Conservation (phyloP, 2,888 invertebrate genomes). For the Nomada ruficornis region DNA sequence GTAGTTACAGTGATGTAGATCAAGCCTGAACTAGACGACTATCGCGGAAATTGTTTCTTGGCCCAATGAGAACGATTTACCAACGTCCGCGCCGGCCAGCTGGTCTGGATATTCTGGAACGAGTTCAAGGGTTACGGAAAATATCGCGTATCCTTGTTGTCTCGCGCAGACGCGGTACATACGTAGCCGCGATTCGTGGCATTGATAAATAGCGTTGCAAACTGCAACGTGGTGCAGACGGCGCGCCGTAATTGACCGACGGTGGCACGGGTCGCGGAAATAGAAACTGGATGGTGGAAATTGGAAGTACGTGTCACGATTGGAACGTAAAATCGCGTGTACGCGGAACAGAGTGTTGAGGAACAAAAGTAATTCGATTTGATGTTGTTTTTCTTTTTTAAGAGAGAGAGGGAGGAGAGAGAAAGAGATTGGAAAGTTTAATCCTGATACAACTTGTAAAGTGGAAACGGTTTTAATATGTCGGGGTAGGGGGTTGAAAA, state of each 20-base stretch:
- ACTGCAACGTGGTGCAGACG: conserved; percentile 39
- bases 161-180: conserved; percentile 54
- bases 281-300: conserved; percentile 43
- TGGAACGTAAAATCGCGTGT: neutral
- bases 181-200: conserved; percentile 48
- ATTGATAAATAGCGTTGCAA: conserved; percentile 53
- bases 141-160: conserved; percentile 50
- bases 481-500: no score
- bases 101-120: conserved; percentile 40
- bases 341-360: neutral
- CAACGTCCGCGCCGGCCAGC: conserved; percentile 37
- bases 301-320: conserved; percentile 18
- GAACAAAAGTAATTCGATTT: conserved; percentile 2
- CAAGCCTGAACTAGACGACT: neutral
- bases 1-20: neutral
- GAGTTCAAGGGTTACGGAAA: conserved; percentile 53
- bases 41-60: conserved; percentile 33
- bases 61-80: conserved; percentile 43
- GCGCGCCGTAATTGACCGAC: conserved; percentile 45
- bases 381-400: neutral
- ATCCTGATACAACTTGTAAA: no score
- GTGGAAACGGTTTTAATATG: no score
- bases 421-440: no score
- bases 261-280: conserved; percentile 32
- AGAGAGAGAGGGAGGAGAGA: no score